Evolutionary conservation across 2,888 invertebrate genomes (phyloP), one percentile per base, ranked within the genome.

Genomic region (Mechanitis mazaeus): DNA sequence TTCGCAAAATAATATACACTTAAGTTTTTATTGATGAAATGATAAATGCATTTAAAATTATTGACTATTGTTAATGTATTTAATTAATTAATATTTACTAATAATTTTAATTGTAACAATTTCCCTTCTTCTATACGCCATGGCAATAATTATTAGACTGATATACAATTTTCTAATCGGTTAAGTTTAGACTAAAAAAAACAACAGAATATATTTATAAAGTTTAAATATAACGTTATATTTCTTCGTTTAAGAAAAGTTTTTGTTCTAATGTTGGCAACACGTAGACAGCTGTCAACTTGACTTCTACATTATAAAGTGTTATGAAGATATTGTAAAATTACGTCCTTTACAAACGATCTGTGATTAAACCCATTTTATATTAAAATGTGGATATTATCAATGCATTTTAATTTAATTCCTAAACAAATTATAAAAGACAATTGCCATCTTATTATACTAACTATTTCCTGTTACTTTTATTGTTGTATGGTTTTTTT

Each of bases 311-410:
- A 5, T 35, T 35, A 6, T 35, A 35, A 35, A 35, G 35, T 6
- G 35, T 35, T 35, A 42, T 42, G 11, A 42, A 11, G 9, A 20
- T 31, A 31, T 6, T 50, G 50, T 50, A 50, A 50, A 50, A 50
- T 31, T 7, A 50, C 31, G 50, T 50, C 11, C 50, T 28, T 72
- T 64, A 6, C 35, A 66, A 69, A 61, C 75, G 75, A 84, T 83
- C 86, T 88, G 87, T 87, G 86, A 87, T 87, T 73, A 71, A 71
- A 76, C 85, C 81, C 88, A 86, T 89, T 88, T 89, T 87, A 85
- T 84, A 89, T 89, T 88, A 89, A 89, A 89, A 88, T 88, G 87
- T 88, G 85, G 72, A 61, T 71, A 69, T 72, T 70, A 72, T 73
- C 73, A 69, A 68, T 72, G 82, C 76, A 77, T 80, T 85, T 87